Evolutionary conservation across 2,797 vertebrate species (phyloP).

Genomic region (Acanthurus tractus): DNA sequence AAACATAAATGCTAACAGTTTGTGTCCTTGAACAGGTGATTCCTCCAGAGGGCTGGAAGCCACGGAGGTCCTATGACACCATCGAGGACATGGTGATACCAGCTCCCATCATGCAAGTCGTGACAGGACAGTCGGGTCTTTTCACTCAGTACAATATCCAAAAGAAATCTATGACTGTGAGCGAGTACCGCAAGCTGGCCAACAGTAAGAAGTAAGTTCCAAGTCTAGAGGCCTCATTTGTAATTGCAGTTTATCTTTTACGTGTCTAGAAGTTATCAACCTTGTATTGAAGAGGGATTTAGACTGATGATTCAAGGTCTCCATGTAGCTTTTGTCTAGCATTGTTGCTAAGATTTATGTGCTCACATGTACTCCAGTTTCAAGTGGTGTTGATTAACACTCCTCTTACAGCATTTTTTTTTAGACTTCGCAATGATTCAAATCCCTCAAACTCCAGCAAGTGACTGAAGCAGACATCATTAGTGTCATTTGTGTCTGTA

Average conservation of each 20-base stretch:
- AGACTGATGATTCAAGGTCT: not conserved
- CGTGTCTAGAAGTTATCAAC: not conserved
- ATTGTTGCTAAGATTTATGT: no score
- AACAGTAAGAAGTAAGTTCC: constrained; percentile 96
- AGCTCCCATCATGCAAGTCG: constrained; percentile 97
- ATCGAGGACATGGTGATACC: constrained; percentile 97
- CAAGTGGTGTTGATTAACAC: no score
- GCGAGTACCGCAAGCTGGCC: constrained; percentile 95
- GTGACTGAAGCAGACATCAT: not conserved
- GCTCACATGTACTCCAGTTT: no score
- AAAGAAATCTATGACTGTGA: constrained; percentile 97
- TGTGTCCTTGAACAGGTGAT: constrained; percentile 86
- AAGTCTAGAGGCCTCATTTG: not conserved
- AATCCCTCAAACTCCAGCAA: not conserved
- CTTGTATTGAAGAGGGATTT: not conserved
- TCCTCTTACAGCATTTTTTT: no score
- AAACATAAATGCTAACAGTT: constrained; percentile 2
- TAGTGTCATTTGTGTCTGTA: not conserved
- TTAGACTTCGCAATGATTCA: no score
- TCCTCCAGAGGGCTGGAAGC: constrained; percentile 97
- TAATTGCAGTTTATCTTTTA: not conserved
- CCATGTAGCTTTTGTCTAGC: not conserved
- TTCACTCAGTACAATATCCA: constrained; percentile 99
- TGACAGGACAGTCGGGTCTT: constrained; percentile 97
- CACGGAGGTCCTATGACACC: constrained; percentile 91